Evolutionary conservation across 2,797 vertebrate genomes (phyloP).

Genomic region (Peromyscus attwateri): DNA sequence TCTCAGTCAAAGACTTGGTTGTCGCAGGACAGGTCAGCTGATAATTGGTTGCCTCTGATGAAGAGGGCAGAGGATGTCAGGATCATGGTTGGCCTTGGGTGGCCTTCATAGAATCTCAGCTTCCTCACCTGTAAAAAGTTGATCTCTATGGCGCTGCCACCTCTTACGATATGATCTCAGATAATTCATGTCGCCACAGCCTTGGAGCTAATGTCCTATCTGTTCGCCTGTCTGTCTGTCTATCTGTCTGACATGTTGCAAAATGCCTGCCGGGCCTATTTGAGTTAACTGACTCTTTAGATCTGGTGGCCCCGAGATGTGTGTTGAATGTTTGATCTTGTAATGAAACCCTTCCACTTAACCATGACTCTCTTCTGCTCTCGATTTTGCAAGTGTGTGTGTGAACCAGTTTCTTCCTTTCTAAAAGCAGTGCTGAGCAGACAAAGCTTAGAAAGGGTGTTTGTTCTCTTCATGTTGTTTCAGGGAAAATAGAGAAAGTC

Average conservation of each 20-base stretch:
- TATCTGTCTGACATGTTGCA: not conserved
- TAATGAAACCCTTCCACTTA: not conserved
- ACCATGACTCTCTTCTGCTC: not conserved
- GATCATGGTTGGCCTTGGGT: not conserved
- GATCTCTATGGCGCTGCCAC: not conserved
- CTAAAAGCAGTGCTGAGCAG: slow-evolving; percentile 70
- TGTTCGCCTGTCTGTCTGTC: not conserved
- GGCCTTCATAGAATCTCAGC: not conserved
- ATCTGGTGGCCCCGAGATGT: not conserved
- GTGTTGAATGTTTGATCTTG: not conserved
- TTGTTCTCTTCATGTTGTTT: slow-evolving; percentile 85
- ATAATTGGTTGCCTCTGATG: not conserved
- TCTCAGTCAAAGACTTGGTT: not conserved
- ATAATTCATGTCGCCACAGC: not conserved
- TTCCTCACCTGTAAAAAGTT: not conserved
- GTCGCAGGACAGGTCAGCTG: no score
- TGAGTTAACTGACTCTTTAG: not conserved
- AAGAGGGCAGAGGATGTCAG: not conserved
- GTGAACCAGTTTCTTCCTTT: slow-evolving; percentile 25
- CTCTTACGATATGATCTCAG: not conserved
- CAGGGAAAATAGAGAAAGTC: slow-evolving; percentile 98
- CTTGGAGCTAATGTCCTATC: not conserved
- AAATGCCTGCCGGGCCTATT: not conserved
- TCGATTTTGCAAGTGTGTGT: not conserved
- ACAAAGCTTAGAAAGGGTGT: slow-evolving; percentile 83